Percentiles rank a stretch among this genome's conserved stretches.
Conservation (phyloP, 2,797 vertebrate genomes). For the Cirrhinus molitorella region DNA sequence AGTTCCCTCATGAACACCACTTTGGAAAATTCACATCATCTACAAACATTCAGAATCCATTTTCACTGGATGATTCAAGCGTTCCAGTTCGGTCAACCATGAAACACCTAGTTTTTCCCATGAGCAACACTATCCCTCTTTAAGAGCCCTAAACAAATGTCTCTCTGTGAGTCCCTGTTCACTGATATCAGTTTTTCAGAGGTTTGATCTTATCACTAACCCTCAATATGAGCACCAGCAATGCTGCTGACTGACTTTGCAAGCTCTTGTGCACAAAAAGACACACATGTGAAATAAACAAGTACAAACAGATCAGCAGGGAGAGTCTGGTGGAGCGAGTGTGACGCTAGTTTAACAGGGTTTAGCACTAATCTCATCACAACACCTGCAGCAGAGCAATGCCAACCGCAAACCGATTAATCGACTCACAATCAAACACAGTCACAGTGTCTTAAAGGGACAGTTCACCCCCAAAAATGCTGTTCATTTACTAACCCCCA, state of each 20-base stretch:
- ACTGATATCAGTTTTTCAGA: not conserved
- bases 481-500: not conserved
- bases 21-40: not conserved
- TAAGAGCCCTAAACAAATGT: not conserved
- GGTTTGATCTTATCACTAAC: not conserved
- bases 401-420: slow-evolving; percentile 7
- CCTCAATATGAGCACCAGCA: not conserved
- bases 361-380: slow-evolving; percentile 30
- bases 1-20: not conserved
- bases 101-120: not conserved
- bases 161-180: not conserved
- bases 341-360: not conserved
- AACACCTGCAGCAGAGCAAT: not conserved
- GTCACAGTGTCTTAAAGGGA: not conserved
- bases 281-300: not conserved
- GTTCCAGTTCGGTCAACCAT: not conserved
- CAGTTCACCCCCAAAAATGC: not conserved
- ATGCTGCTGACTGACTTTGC: not conserved
- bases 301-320: slow-evolving; percentile 2
- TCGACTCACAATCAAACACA: not conserved
- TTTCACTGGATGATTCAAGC: not conserved
- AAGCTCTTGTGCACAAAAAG: not conserved
- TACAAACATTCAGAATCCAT: not conserved
- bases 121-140: not conserved
- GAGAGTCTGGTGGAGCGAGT: not conserved